phyloP scores from a whole-genome alignment of 2,113 vertebrate genomes.

The Sakesphorus luctuosus region DNA sequence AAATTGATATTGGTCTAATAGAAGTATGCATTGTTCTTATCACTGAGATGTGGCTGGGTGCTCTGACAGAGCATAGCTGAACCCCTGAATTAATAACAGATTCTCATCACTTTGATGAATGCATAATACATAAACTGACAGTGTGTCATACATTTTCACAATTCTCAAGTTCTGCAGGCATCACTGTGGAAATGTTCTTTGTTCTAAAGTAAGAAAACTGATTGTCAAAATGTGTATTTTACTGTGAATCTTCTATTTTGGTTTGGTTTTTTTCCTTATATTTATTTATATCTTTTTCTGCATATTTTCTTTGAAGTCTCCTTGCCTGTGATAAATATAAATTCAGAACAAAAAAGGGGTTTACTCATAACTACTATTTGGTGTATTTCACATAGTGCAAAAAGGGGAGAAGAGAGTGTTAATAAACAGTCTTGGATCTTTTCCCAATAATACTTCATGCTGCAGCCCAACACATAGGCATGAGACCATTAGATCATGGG shows the following conservation, averaged over 20 bases:
- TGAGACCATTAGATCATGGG: background rate
- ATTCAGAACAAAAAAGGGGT: background rate
- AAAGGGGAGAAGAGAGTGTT: background rate
- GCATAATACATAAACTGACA: background rate
- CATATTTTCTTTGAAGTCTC: background rate
- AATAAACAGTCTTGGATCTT: background rate
- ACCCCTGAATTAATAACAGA: background rate
- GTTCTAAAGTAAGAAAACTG: background rate
- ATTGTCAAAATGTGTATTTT: background rate
- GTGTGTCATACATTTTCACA: background rate
- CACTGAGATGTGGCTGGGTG: rapidly evolving
- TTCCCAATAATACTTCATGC: background rate
- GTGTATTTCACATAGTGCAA: background rate
- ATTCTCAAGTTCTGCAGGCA: background rate
- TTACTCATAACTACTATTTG: background rate
- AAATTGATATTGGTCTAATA: background rate
- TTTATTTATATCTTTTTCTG: background rate
- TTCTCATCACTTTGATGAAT: background rate
- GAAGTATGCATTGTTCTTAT: background rate
- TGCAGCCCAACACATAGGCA: background rate
- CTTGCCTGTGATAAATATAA: background rate
- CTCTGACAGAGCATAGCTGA: background rate
- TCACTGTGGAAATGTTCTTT: background rate
- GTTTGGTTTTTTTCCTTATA: background rate
- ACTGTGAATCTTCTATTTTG: background rate